Conservation (phyloP, 2,888 invertebrate species). For the Gisinianus flammeolus region DNA sequence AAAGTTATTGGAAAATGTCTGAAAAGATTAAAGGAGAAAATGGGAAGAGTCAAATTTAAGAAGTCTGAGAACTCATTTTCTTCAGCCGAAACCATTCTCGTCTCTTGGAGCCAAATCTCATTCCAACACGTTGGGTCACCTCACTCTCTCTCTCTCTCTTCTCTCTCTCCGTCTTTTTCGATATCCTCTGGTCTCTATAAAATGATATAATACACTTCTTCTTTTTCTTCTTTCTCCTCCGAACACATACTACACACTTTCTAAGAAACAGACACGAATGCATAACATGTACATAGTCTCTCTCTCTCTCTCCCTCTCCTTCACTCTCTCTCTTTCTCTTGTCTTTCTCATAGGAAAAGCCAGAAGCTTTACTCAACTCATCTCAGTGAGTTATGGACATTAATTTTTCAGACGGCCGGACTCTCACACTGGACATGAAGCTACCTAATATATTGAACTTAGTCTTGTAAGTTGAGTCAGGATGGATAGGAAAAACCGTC, state of each 20-base stretch:
- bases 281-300: no score
- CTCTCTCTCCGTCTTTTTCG: conserved; percentile 6
- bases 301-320: background rate
- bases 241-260: no score
- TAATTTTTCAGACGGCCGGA: conserved; percentile 57
- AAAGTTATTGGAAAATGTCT: conserved; percentile 59
- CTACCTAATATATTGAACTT: conserved; percentile 21
- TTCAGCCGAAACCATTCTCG: conserved; percentile 39
- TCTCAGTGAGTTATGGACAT: conserved; percentile 58
- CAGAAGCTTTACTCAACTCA: conserved; percentile 53
- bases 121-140: conserved; percentile 50
- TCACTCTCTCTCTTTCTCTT: conserved; percentile 4
- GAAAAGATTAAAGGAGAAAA: conserved; percentile 59
- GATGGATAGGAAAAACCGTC: background rate
- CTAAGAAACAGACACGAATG: conserved; percentile 8
- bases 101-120: conserved; percentile 46
- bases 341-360: conserved; percentile 10
- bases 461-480: conserved; percentile 5
- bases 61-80: conserved; percentile 59
- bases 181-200: conserved; percentile 19
- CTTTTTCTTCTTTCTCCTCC: conserved; percentile 13
- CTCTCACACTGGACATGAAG: conserved; percentile 42
- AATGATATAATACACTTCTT: conserved; percentile 24
- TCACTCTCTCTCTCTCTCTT: conserved; percentile 28
- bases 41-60: conserved; percentile 59